Conservation (phyloP, 2,113 vertebrate species). For the Conger conger region DNA sequence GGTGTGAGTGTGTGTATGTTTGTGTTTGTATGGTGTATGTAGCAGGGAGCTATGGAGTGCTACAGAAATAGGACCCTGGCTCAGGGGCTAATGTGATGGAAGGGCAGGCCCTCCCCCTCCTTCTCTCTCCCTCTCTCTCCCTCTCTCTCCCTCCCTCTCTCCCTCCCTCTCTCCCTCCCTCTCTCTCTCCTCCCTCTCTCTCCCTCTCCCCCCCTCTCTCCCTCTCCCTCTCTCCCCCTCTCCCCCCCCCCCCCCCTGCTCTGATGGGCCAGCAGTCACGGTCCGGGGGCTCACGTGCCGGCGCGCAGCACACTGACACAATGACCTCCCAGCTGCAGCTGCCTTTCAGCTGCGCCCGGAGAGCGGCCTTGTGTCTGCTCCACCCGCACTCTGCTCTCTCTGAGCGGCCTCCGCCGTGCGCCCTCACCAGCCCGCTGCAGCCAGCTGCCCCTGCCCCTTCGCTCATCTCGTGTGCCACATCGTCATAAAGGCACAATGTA, state of each 20-base stretch:
- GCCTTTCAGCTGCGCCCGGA: constrained; percentile 16
- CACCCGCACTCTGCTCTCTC: background rate
- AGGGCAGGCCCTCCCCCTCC: constrained; percentile 1
- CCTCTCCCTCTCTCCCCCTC: constrained; percentile 23
- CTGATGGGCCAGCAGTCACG: constrained; percentile 36
- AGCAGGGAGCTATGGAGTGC: background rate
- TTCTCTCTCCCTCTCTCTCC: background rate
- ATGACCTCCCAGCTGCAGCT: constrained; percentile 59
- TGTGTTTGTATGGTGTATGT: background rate
- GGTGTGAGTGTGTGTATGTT: background rate
- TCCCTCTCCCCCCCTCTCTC: constrained; percentile 2
- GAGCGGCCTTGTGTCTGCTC: constrained; percentile 18
- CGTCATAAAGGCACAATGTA: constrained; percentile 32
- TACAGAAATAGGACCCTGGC: constrained; percentile 11
- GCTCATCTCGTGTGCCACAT: constrained; percentile 32
- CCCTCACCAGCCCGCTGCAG: constrained; percentile 15
- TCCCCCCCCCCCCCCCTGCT: constrained; percentile 26
- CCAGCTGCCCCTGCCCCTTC: constrained; percentile 19
- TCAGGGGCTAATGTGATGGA: constrained; percentile 25
- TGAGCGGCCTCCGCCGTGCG: constrained; percentile 35
- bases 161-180: constrained; percentile 26
- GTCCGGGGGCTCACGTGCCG: constrained; percentile 50
- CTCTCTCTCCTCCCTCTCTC: background rate
- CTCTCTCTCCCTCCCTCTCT: constrained; percentile 23
- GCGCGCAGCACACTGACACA: constrained; percentile 49